These are phyloP conservation scores for Callaeas wilsoni DNA, from an alignment of 2,113 vertebrate genomes.

Conservation along the genomic window DNA sequence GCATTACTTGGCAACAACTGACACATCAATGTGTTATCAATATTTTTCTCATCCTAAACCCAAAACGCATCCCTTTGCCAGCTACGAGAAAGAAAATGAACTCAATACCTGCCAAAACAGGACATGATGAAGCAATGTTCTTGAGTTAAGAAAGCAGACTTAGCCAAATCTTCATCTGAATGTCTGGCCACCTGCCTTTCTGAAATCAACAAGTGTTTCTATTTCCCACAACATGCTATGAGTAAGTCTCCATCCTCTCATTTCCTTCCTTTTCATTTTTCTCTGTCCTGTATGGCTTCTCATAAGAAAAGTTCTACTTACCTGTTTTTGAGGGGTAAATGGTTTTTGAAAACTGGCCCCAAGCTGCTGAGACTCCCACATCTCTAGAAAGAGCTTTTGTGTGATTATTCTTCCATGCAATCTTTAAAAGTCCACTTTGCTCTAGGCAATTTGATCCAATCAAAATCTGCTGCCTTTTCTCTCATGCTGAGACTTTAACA, in stretches of 20 bases:
- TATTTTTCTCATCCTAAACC: not conserved
- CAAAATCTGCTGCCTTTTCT: not conserved
- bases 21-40: not conserved
- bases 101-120: not conserved
- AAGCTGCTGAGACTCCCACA: not conserved
- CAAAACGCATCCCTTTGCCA: not conserved
- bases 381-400: not conserved
- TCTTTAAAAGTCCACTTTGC: not conserved
- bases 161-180: not conserved
- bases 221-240: not conserved
- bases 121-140: not conserved
- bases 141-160: not conserved
- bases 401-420: not conserved
- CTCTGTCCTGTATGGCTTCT: not conserved
- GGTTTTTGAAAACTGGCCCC: not conserved
- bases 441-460: not conserved
- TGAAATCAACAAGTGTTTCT: not conserved
- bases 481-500: not conserved
- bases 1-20: not conserved
- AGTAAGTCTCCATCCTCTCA: not conserved
- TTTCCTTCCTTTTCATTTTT: not conserved
- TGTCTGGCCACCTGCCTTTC: not conserved
- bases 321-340: not conserved
- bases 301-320: not conserved
- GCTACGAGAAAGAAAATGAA: not conserved